Conservation (phyloP, 2,797 vertebrate species). For the Enteromius afrohamiltoni region DNA sequence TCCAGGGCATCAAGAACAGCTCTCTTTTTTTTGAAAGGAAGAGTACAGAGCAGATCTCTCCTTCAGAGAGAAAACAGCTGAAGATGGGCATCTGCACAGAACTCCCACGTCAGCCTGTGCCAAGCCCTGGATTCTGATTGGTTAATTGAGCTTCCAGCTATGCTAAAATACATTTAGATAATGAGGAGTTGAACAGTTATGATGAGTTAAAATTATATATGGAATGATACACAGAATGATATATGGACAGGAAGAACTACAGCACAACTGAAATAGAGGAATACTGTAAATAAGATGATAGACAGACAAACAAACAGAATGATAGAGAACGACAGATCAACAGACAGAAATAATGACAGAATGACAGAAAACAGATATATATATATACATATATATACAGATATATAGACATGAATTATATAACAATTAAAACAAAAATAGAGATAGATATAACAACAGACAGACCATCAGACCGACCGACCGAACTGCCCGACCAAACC, state of each 20-base stretch:
- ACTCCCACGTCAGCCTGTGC: constrained; percentile 26
- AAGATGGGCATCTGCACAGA: constrained; percentile 48
- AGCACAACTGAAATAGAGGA: background rate
- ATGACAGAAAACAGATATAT: background rate
- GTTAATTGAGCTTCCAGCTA: background rate
- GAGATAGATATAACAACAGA: background rate
- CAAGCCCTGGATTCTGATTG: background rate
- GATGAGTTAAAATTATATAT: background rate
- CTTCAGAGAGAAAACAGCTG: constrained; percentile 46
- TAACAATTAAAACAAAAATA: background rate
- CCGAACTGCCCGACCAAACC: too few species aligned
- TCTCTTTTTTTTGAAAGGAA: background rate
- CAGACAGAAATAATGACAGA: background rate
- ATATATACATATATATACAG: too few species aligned
- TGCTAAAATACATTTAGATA: background rate
- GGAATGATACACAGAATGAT: background rate
- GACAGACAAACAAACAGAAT: background rate
- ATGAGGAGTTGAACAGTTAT: background rate
- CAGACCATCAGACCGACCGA: background rate
- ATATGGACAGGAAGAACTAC: background rate
- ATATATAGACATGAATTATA: too few species aligned
- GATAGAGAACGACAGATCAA: background rate
- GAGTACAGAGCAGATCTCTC: constrained; percentile 38
- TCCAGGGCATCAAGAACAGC: constrained; percentile 46
- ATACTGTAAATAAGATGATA: background rate